Evolutionary conservation across 2,797 vertebrate species (phyloP), one percentile per base, ranked within the genome.

Genomic region (Cyprinodon diabolis): DNA sequence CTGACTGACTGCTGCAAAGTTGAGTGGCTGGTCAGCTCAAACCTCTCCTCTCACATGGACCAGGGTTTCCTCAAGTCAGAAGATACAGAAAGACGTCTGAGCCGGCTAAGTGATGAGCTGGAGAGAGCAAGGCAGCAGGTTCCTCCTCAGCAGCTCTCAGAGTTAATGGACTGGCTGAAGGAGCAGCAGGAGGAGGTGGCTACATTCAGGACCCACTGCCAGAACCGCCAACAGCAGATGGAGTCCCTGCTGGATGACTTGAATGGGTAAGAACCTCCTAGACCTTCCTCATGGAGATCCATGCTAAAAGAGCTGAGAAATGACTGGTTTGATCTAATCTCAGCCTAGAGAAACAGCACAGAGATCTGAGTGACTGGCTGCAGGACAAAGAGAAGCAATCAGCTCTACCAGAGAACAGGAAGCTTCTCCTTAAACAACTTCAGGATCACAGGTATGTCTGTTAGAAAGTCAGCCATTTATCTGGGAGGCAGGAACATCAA

Each of bases 31-130:
- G 6, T 5, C 30, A 30, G 19, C 43, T 23, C 37, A 54, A 13
- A 13, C 1, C 4, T 75, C 12, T 52, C 69, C 17, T 54, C 3
- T 76, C 15, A 0, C 68, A 58, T 78, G 69, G 2, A 1, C 43
- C 85, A 98, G 97, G 85, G 89, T 63, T 98, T 97, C 91, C 78
- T 97, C 47, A 90, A 91, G 23, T 95, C 95, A 70, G 94, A 94
- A 79, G 96, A 95, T 58, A 94, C 91, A 74, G 95, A 95, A 70
- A 87, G 83, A 81, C 95, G 95, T 69, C 94, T 97, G 72, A 90
- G 90, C 3, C 95, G 95, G 82, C 90, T 99, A 49, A 93, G 93
- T 56, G 90, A 91, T 60, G 90, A 94, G 21, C 40, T 97, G 82
- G 88, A 91, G 56, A 92, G 91, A 73, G 95, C 94, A 56, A 88